Percentiles rank a stretch among this genome's conserved stretches.
These are phyloP conservation scores for Machimus rusticus DNA, from an alignment of 2,888 invertebrate species.

Conservation along the genomic window DNA sequence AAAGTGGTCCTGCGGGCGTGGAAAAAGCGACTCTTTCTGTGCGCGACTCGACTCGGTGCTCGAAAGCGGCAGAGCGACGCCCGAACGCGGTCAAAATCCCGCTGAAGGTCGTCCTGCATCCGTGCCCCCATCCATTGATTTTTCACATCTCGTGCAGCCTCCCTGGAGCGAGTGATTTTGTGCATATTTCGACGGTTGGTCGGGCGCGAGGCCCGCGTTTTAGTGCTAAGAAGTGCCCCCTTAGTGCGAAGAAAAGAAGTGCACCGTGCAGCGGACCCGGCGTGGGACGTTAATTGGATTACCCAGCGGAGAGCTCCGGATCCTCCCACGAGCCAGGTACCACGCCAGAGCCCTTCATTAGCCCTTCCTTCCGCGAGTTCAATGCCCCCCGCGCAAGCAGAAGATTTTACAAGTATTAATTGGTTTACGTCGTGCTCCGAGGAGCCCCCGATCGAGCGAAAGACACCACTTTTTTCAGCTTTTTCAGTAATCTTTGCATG, in stretches of 20 bases:
- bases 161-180: not conserved
- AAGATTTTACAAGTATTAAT: slow-evolving; percentile 5
- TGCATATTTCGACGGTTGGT: not conserved
- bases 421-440: not conserved
- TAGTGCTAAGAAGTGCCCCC: not conserved
- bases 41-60: not conserved
- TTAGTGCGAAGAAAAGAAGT: not conserved
- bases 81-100: not conserved
- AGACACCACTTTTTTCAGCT: not conserved
- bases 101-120: slow-evolving; percentile 5
- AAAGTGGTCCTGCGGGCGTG: not conserved
- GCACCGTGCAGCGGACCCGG: not conserved
- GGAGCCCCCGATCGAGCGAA: not conserved
- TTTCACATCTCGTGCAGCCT: slow-evolving; percentile 25
- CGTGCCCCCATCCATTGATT: slow-evolving; percentile 28
- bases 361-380: not conserved
- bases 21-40: not conserved
- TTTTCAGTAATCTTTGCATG: slow-evolving; percentile 5
- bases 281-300: not conserved
- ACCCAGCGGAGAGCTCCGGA: not conserved
- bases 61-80: not conserved
- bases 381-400: not conserved
- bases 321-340: slow-evolving; percentile 12
- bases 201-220: not conserved
- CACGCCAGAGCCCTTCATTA: not conserved